Evolutionary conservation across 2,888 invertebrate species (phyloP).

Genomic region (Andrena haemorrhoa): DNA sequence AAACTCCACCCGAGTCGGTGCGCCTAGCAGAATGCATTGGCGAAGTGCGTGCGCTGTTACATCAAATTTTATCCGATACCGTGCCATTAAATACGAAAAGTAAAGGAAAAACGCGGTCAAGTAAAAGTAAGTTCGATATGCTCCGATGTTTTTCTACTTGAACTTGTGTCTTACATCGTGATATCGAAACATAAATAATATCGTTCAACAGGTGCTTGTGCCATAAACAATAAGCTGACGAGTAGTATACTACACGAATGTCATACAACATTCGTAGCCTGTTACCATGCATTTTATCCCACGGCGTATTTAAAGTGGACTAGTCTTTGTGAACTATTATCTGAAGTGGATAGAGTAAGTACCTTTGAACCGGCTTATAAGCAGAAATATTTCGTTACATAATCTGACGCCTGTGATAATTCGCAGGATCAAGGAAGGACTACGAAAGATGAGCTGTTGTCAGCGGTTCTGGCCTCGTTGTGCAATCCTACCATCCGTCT

Average conservation of each 20-base stretch:
- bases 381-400: background rate
- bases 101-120: conserved; percentile 78
- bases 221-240: conserved; percentile 86
- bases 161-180: background rate
- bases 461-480: conserved; percentile 94
- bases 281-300: conserved; percentile 98
- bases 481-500: conserved; percentile 92
- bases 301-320: conserved; percentile 97
- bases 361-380: background rate
- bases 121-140: conserved; percentile 70
- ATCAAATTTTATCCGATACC: conserved; percentile 93
- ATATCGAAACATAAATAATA: conserved; percentile 29
- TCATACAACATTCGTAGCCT: conserved; percentile 94
- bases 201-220: conserved; percentile 55
- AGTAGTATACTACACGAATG: conserved; percentile 94
- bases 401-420: conserved; percentile 13
- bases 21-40: conserved; percentile 94
- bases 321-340: conserved; percentile 93
- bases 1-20: conserved; percentile 89
- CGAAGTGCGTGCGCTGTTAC: conserved; percentile 92
- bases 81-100: conserved; percentile 84
- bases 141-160: background rate
- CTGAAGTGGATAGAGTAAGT: conserved; percentile 89
- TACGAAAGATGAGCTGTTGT: conserved; percentile 88
- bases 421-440: conserved; percentile 84